Evolutionary conservation across 2,797 vertebrate genomes (phyloP).

Genomic region (Bovichtus diacanthus): DNA sequence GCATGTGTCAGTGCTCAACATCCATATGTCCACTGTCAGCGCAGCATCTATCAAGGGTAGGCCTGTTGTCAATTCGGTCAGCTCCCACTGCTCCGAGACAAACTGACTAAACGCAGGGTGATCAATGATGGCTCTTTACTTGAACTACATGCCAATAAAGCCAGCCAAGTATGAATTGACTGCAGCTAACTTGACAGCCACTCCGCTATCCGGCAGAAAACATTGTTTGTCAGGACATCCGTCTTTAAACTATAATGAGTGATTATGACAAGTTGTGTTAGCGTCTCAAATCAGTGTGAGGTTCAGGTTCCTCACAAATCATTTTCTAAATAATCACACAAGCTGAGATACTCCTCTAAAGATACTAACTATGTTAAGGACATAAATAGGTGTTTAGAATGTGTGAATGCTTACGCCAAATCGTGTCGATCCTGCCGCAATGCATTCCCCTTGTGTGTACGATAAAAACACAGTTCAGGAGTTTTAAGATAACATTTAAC

Average conservation of each 20-base stretch:
- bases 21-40: constrained; percentile 72
- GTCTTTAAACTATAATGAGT: constrained; percentile 71
- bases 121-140: constrained; percentile 75
- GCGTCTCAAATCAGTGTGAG: constrained; percentile 43
- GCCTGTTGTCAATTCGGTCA: constrained; percentile 58
- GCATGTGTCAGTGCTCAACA: constrained; percentile 54
- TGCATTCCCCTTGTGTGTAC: background rate
- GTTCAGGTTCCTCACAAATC: constrained; percentile 49
- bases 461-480: background rate
- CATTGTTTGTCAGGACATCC: constrained; percentile 71
- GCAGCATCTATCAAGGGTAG: constrained; percentile 66
- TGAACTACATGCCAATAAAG: constrained; percentile 77
- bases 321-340: constrained; percentile 42
- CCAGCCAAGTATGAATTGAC: constrained; percentile 76
- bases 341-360: constrained; percentile 13
- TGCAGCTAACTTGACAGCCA: constrained; percentile 73
- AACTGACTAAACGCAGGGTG: constrained; percentile 58
- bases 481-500: background rate
- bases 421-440: no score
- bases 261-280: constrained; percentile 68
- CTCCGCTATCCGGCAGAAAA: constrained; percentile 61
- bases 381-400: constrained; percentile 25
- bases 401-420: background rate
- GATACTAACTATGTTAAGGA: constrained; percentile 19
- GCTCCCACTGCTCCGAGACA: constrained; percentile 53